A percentile compares a stretch with the other conserved stretches of the same genome.
Evolutionary conservation across 2,888 invertebrate species (phyloP).

Genomic region (Aphidoletes aphidimyza): DNA sequence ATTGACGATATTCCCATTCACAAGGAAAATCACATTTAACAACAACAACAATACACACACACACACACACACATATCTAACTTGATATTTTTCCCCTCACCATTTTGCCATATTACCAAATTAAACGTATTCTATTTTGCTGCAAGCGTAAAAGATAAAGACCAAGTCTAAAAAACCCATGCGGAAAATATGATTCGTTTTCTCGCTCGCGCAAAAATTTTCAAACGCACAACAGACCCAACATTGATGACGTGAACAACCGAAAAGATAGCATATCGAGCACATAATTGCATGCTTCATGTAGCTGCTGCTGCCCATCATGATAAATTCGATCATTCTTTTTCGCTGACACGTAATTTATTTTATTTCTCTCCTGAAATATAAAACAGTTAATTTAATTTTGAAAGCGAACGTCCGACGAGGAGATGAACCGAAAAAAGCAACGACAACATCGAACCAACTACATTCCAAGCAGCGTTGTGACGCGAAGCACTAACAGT

Average conservation of each 20-base stretch:
- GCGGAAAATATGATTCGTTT: not conserved
- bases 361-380: slow-evolving; percentile 43
- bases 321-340: slow-evolving; percentile 44
- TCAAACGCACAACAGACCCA: no score
- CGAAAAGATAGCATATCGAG: no score
- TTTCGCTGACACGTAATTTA: slow-evolving; percentile 52
- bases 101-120: not conserved
- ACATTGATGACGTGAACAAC: no score
- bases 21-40: not conserved
- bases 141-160: slow-evolving; percentile 17
- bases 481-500: not conserved
- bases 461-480: not conserved
- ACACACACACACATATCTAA: no score
- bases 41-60: no score
- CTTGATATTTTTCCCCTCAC: not conserved
- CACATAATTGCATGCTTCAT: not conserved
- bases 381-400: slow-evolving; percentile 40
- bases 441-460: not conserved
- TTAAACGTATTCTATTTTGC: slow-evolving; percentile 40
- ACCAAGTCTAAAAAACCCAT: not conserved
- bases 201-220: no score
- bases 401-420: slow-evolving; percentile 39
- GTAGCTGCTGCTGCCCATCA: slow-evolving; percentile 3
- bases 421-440: not conserved
- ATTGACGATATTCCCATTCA: not conserved